Percentiles rank a stretch among this genome's conserved stretches.
Evolutionary conservation across 2,113 vertebrate species (phyloP).

Genomic region (Tachuris rubrigastra): DNA sequence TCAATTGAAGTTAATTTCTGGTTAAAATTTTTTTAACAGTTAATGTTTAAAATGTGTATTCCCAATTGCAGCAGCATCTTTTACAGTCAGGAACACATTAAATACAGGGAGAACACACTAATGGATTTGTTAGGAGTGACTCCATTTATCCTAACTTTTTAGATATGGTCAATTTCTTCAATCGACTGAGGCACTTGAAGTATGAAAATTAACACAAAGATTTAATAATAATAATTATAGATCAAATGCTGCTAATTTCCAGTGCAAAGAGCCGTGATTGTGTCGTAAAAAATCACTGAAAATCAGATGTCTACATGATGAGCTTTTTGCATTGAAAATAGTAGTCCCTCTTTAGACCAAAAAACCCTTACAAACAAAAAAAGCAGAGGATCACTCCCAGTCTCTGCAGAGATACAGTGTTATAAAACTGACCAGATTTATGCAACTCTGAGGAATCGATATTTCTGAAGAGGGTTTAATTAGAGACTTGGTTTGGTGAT

Average conservation of each 20-base stretch:
- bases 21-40: not conserved
- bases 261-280: not conserved
- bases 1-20: not conserved
- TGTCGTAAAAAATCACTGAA: not conserved
- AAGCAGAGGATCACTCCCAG: not conserved
- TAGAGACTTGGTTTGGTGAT: not conserved
- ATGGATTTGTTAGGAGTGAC: not conserved
- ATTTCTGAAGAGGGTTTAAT: conserved; percentile 38
- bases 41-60: not conserved
- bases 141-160: not conserved
- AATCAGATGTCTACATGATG: not conserved
- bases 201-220: not conserved
- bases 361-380: not conserved
- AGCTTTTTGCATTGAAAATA: not conserved
- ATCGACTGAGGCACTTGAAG: not conserved
- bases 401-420: not conserved
- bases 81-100: not conserved
- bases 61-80: not conserved
- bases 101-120: not conserved
- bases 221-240: not conserved
- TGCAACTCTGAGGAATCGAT: conserved; percentile 28
- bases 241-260: not conserved
- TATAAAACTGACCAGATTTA: not conserved
- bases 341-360: not conserved
- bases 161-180: not conserved